phyloP scores from a whole-genome alignment of 2,113 vertebrate genomes.

The Pedionomus torquatus region DNA sequence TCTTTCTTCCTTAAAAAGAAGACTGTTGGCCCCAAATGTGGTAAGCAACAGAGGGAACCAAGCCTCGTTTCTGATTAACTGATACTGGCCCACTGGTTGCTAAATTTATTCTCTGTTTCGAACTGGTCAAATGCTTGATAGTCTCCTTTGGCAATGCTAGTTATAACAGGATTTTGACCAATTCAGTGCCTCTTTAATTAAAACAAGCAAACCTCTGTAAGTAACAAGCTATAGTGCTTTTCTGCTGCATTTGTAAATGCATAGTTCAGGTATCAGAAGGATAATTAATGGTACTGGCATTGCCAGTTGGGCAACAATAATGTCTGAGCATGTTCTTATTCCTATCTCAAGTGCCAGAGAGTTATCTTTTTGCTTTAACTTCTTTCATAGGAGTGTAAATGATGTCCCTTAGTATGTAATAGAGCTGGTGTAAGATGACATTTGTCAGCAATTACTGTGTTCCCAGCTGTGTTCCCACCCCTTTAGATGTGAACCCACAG shows the following conservation, averaged over 20 bases:
- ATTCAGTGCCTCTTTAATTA: background rate
- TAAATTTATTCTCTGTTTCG: background rate
- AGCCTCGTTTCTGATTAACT: background rate
- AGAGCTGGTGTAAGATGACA: background rate
- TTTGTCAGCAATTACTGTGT: slow-evolving; percentile 20
- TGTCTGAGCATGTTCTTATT: background rate
- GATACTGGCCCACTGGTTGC: background rate
- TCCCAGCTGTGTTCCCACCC: background rate
- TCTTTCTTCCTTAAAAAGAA: background rate
- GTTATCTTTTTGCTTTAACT: background rate
- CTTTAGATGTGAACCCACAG: background rate
- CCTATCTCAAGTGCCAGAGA: background rate
- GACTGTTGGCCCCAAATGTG: rapidly evolving
- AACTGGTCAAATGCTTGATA: background rate
- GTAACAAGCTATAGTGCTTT: background rate
- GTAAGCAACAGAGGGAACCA: background rate
- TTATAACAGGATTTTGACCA: background rate
- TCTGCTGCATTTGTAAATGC: background rate
- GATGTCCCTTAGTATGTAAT: background rate
- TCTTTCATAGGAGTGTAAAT: background rate
- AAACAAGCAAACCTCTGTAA: background rate
- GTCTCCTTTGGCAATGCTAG: background rate
- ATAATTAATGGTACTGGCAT: background rate
- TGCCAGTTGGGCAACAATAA: background rate
- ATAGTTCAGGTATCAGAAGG: background rate